Conservation (phyloP, 2,888 invertebrate genomes). For the Sialis lutaria region DNA sequence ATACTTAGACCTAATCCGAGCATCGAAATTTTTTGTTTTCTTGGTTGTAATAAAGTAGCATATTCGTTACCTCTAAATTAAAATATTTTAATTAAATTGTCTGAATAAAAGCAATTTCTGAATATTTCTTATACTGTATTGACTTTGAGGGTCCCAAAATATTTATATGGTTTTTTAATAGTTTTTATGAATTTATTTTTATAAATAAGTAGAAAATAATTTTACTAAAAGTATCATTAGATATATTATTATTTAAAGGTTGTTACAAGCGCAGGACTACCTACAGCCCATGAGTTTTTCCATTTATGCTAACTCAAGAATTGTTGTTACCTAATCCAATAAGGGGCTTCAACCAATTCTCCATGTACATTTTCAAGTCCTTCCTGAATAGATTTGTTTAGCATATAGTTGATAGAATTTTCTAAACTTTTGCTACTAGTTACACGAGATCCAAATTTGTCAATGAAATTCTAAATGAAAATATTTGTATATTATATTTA, state of each 20-base stretch:
- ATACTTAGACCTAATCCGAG: conserved; percentile 55
- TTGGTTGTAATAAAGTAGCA: conserved; percentile 43
- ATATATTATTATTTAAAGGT: no score
- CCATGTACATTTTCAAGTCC: conserved; percentile 50
- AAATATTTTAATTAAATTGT: conserved; percentile 7
- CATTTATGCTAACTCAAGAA: no score
- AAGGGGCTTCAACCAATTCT: conserved; percentile 41
- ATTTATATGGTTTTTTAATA: no score
- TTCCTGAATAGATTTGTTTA: conserved; percentile 24
- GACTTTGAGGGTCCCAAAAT: no score
- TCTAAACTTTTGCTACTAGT: conserved; percentile 33
- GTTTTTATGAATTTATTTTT: no score
- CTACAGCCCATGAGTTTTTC: no score
- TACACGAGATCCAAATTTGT: conserved; percentile 31
- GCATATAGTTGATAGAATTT: conserved; percentile 34
- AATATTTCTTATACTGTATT: not conserved
- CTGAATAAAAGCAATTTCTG: not conserved
- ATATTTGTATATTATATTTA: no score
- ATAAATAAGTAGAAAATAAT: no score
- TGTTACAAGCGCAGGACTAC: no score
- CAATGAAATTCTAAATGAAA: conserved; percentile 20
- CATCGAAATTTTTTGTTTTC: conserved; percentile 39
- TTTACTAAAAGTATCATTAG: no score
- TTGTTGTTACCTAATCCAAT: conserved; percentile 32
- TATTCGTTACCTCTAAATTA: conserved; percentile 48